Percentiles rank a stretch among this genome's conserved stretches.
These are phyloP conservation scores for Pemphigus obesinymphae DNA, from an alignment of 1,140 invertebrate genomes.

Conservation along the genomic window DNA sequence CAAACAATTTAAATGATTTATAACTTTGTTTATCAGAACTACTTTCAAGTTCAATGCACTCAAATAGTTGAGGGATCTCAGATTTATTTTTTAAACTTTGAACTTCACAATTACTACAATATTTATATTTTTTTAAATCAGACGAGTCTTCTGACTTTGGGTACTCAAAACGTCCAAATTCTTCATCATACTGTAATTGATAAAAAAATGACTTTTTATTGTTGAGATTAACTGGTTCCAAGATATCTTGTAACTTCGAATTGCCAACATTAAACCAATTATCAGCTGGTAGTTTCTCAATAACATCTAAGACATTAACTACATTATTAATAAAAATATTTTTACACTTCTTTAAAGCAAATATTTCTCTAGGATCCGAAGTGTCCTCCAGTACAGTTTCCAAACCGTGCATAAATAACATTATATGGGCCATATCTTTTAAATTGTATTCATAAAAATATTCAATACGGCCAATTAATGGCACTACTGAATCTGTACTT, in stretches of 20 bases:
- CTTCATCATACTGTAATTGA: constrained; percentile 5
- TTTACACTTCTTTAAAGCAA: constrained; percentile 69
- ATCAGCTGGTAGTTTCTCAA: neutral
- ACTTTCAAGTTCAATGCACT: neutral
- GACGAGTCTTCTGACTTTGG: neutral
- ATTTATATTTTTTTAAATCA: neutral
- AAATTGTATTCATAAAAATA: neutral
- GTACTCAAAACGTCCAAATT: neutral
- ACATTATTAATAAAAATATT: constrained; percentile 49
- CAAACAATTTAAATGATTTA: neutral
- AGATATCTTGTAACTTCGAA: neutral
- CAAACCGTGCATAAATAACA: constrained; percentile 54
- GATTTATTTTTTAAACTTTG: neutral
- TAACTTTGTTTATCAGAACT: neutral
- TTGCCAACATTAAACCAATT: constrained; percentile 4
- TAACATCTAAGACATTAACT: neutral
- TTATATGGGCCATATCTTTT: neutral
- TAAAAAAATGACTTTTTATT: constrained; percentile 23
- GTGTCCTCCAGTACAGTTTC: constrained; percentile 78
- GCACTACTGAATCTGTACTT: constrained; percentile 35
- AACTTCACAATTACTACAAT: neutral
- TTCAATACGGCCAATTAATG: neutral
- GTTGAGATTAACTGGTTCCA: neutral
- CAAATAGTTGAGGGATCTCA: neutral
- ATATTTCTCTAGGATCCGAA: constrained; percentile 71